These are phyloP conservation scores for Cyrtodaria siliqua DNA, from an alignment of 2,888 invertebrate genomes.

Conservation along the genomic window DNA sequence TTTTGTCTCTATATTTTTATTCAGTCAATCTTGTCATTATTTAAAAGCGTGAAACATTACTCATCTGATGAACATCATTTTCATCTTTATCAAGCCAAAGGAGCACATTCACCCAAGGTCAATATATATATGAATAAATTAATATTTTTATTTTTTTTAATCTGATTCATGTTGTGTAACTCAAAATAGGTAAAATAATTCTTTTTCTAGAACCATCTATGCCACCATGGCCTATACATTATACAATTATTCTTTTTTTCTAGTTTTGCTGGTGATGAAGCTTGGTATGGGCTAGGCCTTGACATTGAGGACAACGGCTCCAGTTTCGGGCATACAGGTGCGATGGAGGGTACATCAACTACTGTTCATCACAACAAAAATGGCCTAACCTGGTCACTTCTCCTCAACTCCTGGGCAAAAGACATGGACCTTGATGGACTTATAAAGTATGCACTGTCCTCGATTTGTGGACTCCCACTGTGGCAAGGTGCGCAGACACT, in stretches of 20 bases:
- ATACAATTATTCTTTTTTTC: conserved; percentile 1
- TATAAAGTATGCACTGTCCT: conserved; percentile 74
- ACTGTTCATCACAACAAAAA: conserved; percentile 74
- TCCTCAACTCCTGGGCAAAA: conserved; percentile 80
- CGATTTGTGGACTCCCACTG: conserved; percentile 53
- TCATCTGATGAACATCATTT: too few relatives aligned
- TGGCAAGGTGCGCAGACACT: conserved; percentile 26
- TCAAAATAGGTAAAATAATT: too few relatives aligned
- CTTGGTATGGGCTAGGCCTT: conserved; percentile 83
- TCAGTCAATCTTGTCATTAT: too few relatives aligned
- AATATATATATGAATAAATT: too few relatives aligned
- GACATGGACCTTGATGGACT: conserved; percentile 81
- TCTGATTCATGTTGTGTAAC: too few relatives aligned
- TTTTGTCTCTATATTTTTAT: too few relatives aligned
- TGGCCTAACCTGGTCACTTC: conserved; percentile 80
- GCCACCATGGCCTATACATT: not conserved
- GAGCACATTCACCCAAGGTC: too few relatives aligned
- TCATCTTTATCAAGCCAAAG: too few relatives aligned
- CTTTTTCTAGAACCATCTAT: too few relatives aligned
- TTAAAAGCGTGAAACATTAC: too few relatives aligned
- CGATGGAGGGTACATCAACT: conserved; percentile 82
- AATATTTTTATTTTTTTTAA: too few relatives aligned
- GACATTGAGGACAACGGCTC: conserved; percentile 78
- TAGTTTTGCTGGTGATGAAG: conserved; percentile 61
- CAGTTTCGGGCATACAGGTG: conserved; percentile 82